Evolutionary conservation across 2,797 vertebrate genomes (phyloP).

Genomic region (Phrynocephalus forsythii): DNA sequence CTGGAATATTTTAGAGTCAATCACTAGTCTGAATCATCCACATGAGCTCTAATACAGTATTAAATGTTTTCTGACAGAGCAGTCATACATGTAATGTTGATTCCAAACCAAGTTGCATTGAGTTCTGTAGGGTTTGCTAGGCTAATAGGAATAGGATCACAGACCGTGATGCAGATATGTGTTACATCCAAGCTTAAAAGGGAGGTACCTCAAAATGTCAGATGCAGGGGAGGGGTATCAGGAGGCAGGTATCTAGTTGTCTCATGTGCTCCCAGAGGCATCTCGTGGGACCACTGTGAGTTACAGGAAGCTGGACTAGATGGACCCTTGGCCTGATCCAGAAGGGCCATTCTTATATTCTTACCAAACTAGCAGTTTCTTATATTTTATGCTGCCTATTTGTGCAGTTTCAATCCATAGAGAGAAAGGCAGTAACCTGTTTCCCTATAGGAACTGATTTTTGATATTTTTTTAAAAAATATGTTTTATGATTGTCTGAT

Average conservation of each 20-base stretch:
- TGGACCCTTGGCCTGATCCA: too few species aligned
- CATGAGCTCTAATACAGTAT: not conserved
- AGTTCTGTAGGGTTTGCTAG: not conserved
- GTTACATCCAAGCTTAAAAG: too few species aligned
- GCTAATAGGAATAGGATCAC: not conserved
- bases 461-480: not conserved
- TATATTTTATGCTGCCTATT: not conserved
- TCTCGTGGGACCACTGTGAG: too few species aligned
- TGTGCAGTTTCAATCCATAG: not conserved
- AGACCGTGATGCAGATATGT: too few species aligned
- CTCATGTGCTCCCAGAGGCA: too few species aligned
- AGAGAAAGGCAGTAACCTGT: not conserved
- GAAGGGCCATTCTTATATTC: too few species aligned
- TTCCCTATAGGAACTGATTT: slow-evolving; percentile 1
- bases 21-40: slow-evolving; percentile 8
- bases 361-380: not conserved
- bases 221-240: too few species aligned
- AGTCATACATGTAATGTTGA: not conserved
- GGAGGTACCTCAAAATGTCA: too few species aligned
- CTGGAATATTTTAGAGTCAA: not conserved
- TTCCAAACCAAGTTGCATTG: not conserved
- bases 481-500: rapidly evolving
- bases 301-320: too few species aligned
- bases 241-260: too few species aligned
- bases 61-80: not conserved